Conservation (phyloP, 1,140 invertebrate species). For the Antheraea pernyi region DNA sequence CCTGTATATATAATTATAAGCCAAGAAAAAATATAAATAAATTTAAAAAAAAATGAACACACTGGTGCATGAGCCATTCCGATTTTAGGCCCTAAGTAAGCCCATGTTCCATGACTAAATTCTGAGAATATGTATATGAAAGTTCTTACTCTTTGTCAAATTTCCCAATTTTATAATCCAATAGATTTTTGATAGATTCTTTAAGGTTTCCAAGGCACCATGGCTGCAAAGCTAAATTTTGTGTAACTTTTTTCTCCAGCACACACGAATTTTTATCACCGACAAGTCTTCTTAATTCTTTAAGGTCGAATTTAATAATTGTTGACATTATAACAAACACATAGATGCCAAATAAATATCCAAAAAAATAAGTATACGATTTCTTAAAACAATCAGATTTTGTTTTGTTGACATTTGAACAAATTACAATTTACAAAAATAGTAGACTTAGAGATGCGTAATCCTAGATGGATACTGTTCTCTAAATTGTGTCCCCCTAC, state of each 20-base stretch:
- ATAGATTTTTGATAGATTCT: slow-evolving; percentile 75
- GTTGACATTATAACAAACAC: slow-evolving; percentile 55
- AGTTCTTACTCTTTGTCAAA: slow-evolving; percentile 76
- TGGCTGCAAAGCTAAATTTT: slow-evolving; percentile 81
- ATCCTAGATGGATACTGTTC: too few species aligned
- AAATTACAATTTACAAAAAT: background rate
- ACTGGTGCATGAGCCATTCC: too few species aligned
- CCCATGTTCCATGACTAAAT: background rate
- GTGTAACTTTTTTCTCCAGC: slow-evolving; percentile 73
- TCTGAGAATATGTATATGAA: background rate
- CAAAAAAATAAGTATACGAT: background rate
- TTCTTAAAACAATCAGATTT: background rate
- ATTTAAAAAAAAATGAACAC: too few species aligned
- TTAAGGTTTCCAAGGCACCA: slow-evolving; percentile 81
- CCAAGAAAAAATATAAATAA: too few species aligned
- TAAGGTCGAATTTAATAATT: slow-evolving; percentile 72
- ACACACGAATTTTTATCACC: slow-evolving; percentile 81
- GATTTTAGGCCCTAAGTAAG: too few species aligned
- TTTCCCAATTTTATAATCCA: slow-evolving; percentile 79
- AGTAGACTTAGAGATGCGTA: too few species aligned
- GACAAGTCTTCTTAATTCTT: slow-evolving; percentile 64
- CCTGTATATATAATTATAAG: too few species aligned
- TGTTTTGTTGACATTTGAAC: background rate
- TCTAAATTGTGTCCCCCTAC: too few species aligned
- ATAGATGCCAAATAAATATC: slow-evolving; percentile 18